Base-by-base conservation (phyloP, 1,140 invertebrate species). In the Heliconius himera region DNA sequence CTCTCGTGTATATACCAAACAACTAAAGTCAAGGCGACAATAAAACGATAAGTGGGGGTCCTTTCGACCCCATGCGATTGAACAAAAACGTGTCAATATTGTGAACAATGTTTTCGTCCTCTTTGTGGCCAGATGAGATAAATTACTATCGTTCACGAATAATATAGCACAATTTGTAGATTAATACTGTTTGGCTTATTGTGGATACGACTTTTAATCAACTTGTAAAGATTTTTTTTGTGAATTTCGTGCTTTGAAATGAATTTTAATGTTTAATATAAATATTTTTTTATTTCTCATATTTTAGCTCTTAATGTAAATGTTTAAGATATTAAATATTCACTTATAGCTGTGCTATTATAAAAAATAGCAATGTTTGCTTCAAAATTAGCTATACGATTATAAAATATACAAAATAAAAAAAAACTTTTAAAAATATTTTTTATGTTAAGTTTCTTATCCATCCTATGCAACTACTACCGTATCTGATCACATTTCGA, bases 61-160 rank as follows among this genome's bases (percentile, higher is more conserved):
- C 75, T 81, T 80, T 81, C 78, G 82, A 85, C 90, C 88, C 89
- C 83, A 85, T 84, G 77, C 73, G 79, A 82, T 84, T 87, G 87
- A 89, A 92, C 91, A 91, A 92, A 93, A 92, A 91, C 90, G 87
- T 90, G 90, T 94, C 90, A 93, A 94, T 94, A 93, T 90, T 91
- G 88, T 91, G 90, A 88, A 94, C 90, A 92, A 90, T 90, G 85
- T 91, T 90, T 89, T 91, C 87, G 86, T 88, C 86, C 85, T 88
- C 86, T 90, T 93, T 94, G 91, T 94, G 91, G 90, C 81, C 81
- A 81, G 85, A 80, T 83, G 88, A 91, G 92, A 94, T 94, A 92
- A 94, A 94, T 93, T 91, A 88, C 88, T 89, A 87, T 89, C 84
- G 85, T 91, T 90, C 84, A 84, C 81, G 76, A 84, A 87, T 90